Base-by-base conservation (phyloP, 2,113 vertebrate species). In the Antechinus flavipes region DNA sequence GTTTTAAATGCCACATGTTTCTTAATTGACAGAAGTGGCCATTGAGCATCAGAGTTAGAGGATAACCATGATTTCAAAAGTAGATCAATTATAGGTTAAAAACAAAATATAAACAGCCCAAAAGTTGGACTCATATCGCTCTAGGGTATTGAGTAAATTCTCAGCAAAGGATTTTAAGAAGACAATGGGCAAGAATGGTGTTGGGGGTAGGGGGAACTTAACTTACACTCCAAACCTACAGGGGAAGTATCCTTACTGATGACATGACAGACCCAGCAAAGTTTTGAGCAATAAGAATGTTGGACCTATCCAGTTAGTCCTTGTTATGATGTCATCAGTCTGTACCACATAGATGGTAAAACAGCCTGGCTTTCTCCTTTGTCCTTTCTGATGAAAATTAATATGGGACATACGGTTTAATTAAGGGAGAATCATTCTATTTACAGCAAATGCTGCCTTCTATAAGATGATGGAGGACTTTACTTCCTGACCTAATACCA, bases 311-410 rank as follows among this genome's bases (percentile, higher is more conserved):
- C 25, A 30, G 50, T 26, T 27, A 30, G 50, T 26, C 55, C 55
- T 93, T 95, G 0, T 52, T 92, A 30, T 35, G 12, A 56, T 93
- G 55, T 49, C 93, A 91, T 61, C 47, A 84, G 30, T 61, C 61
- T 84, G n/a, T 24, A 46, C 16, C 52, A 90, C 58, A 35, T 27
- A 30, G 7, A 49, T 42, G 58, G 27, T 14, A 30, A 92, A 93
- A 89, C 0, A 61, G 11, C 27, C 11, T 54, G 91, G 54, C 61
- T 92, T 91, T 6, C 55, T 6, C 46, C 92, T 94, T 49, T 49
- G 0, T 49, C 50, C 54, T 91, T 93, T 90, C 54, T 91, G 92
- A 89, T 7, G 49, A 90, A 96, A 93, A 90, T 11, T 11, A 94
- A 42, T 54, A 35, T 53, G 25, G 52, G 58, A 27, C 14, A 47